phyloP scores from a whole-genome alignment of 2,888 invertebrate genomes.

The Steinernema carpocapsae region DNA sequence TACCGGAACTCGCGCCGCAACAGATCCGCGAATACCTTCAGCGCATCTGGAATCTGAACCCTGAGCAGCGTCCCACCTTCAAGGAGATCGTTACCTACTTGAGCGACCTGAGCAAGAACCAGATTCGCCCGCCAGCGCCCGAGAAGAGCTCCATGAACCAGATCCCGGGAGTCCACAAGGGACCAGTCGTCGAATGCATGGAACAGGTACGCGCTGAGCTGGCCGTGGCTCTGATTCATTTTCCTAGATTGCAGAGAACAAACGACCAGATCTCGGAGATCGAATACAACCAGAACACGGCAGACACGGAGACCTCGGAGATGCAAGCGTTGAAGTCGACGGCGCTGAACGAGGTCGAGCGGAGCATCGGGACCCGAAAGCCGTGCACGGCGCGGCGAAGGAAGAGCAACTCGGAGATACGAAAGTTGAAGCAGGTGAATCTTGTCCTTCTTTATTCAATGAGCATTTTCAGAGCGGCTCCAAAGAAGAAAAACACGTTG shows the following conservation, averaged over 20 bases:
- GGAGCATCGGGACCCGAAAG: no score
- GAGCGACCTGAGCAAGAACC: slow-evolving; percentile 22
- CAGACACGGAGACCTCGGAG: background rate
- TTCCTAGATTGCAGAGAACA: background rate
- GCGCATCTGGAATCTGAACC: slow-evolving; percentile 35
- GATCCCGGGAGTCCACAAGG: background rate
- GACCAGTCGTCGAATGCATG: background rate
- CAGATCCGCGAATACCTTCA: slow-evolving; percentile 19
- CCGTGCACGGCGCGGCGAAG: no score
- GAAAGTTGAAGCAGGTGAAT: no score
- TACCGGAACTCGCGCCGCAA: slow-evolving; percentile 40
- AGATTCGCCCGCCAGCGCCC: background rate
- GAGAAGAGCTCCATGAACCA: background rate
- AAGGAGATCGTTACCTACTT: slow-evolving; percentile 39
- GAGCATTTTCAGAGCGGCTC: no score
- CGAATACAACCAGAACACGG: background rate
- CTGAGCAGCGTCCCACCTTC: slow-evolving; percentile 38
- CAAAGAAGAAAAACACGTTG: no score
- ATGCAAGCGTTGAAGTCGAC: background rate
- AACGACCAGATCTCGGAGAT: background rate
- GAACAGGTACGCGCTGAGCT: background rate
- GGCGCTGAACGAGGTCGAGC: no score
- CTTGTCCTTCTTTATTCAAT: no score
- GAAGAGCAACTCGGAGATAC: no score
- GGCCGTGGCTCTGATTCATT: background rate